Evolutionary conservation across 2,888 invertebrate genomes (phyloP).

Genomic region (Laspeyria flexula): DNA sequence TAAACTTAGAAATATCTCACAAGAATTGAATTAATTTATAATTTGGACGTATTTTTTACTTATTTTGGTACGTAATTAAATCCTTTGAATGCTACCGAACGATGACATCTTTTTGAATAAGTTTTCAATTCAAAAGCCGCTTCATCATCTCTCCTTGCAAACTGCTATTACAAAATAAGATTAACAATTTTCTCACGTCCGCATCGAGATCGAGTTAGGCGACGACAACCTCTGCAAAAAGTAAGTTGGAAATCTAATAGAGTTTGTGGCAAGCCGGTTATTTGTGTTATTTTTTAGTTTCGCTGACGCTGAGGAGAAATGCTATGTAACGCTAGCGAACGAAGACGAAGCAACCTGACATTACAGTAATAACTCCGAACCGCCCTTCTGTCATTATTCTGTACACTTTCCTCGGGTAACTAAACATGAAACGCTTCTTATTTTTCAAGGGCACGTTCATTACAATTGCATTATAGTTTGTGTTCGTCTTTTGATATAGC

Average conservation of each 20-base stretch:
- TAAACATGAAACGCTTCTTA: slow-evolving; percentile 67
- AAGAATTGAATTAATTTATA: slow-evolving; percentile 26
- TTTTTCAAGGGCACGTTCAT: slow-evolving; percentile 62
- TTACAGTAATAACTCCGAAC: slow-evolving; percentile 81
- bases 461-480: slow-evolving; percentile 58
- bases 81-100: slow-evolving; percentile 42
- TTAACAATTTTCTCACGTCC: slow-evolving; percentile 81
- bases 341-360: slow-evolving; percentile 78
- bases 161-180: slow-evolving; percentile 72
- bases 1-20: slow-evolving; percentile 19
- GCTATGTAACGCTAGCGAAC: slow-evolving; percentile 80
- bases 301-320: slow-evolving; percentile 72
- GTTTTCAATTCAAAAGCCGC: slow-evolving; percentile 60
- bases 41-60: slow-evolving; percentile 25
- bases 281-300: slow-evolving; percentile 81
- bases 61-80: slow-evolving; percentile 33
- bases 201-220: slow-evolving; percentile 79
- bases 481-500: slow-evolving; percentile 30
- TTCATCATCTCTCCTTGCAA: slow-evolving; percentile 61
- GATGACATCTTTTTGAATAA: slow-evolving; percentile 51
- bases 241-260: slow-evolving; percentile 83
- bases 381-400: slow-evolving; percentile 82
- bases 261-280: slow-evolving; percentile 81
- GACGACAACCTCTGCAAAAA: slow-evolving; percentile 82
- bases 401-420: slow-evolving; percentile 76